These are phyloP conservation scores for Boloria euphrosyne DNA, from an alignment of 2,888 invertebrate genomes.

Conservation along the genomic window DNA sequence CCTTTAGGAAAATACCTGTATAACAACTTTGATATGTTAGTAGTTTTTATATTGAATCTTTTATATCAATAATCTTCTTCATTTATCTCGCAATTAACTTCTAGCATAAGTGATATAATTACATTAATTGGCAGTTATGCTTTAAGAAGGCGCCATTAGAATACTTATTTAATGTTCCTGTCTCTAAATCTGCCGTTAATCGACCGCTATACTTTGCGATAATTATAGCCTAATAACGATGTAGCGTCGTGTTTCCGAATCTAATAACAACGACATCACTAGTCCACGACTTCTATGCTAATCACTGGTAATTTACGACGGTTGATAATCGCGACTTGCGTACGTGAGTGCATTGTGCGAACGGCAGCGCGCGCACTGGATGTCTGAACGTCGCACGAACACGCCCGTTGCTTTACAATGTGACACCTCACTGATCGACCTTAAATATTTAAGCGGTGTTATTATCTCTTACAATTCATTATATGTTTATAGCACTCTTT, in stretches of 20 bases:
- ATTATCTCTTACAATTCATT: conserved; percentile 21
- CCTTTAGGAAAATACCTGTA: background rate
- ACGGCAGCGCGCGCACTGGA: conserved; percentile 46
- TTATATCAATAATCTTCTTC: conserved; percentile 4
- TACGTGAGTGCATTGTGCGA: conserved; percentile 78
- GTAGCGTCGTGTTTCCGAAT: conserved; percentile 69
- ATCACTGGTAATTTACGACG: conserved; percentile 77
- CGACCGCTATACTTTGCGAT: conserved; percentile 74
- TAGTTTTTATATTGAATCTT: background rate
- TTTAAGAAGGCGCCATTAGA: background rate
- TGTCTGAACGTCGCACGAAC: conserved; percentile 46
- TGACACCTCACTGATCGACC: conserved; percentile 62
- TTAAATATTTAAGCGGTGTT: conserved; percentile 45
- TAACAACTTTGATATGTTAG: background rate
- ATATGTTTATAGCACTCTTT: too few relatives aligned
- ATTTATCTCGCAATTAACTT: conserved; percentile 8
- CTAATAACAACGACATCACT: conserved; percentile 69
- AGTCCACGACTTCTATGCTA: conserved; percentile 77
- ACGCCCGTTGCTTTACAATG: conserved; percentile 53
- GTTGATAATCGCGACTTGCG: conserved; percentile 76
- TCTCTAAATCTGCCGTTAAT: conserved; percentile 70
- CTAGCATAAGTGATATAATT: background rate
- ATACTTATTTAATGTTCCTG: conserved; percentile 61
- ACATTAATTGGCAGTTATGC: background rate
- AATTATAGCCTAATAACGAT: conserved; percentile 78